These are phyloP conservation scores for Ornithorhynchus anatinus DNA, from an alignment of 2,113 vertebrate genomes.

Conservation along the genomic window DNA sequence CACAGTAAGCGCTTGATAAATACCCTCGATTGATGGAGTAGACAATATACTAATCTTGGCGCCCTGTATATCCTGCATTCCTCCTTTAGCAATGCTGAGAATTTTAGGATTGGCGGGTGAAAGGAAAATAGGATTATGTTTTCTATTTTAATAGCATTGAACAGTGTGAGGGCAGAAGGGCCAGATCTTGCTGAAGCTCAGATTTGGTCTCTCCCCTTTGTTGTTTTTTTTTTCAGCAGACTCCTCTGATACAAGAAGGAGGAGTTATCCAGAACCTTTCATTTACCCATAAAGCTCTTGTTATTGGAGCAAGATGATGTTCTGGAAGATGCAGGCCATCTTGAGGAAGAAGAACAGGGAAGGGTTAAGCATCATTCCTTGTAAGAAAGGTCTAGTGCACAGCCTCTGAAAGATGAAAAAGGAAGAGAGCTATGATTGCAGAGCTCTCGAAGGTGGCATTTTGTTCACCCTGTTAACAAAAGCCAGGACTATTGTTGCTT, in stretches of 20 bases:
- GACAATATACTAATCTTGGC: too few relatives aligned
- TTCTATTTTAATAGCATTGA: too few relatives aligned
- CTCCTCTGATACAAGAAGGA: neutral
- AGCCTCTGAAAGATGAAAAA: conserved; percentile 42
- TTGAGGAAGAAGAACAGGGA: neutral
- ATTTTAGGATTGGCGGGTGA: too few relatives aligned
- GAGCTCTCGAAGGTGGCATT: conserved; percentile 53
- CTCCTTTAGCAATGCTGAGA: too few relatives aligned
- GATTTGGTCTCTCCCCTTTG: too few relatives aligned
- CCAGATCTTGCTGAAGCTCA: neutral
- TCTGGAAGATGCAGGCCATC: neutral
- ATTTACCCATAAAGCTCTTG: neutral
- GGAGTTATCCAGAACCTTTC: neutral
- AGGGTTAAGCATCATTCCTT: conserved; percentile 35
- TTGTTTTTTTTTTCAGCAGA: too few relatives aligned
- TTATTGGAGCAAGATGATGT: neutral
- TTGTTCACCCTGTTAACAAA: conserved; percentile 45
- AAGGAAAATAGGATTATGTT: too few relatives aligned
- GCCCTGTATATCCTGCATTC: too few relatives aligned
- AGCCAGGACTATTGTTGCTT: conserved; percentile 45
- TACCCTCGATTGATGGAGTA: too few relatives aligned
- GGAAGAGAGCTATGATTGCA: conserved; percentile 23
- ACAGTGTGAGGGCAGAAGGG: neutral
- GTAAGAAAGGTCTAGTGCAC: conserved; percentile 6
- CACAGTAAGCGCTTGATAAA: too few relatives aligned